Evolutionary conservation across 2,113 vertebrate species (phyloP).

Genomic region (Colinus virginianus): DNA sequence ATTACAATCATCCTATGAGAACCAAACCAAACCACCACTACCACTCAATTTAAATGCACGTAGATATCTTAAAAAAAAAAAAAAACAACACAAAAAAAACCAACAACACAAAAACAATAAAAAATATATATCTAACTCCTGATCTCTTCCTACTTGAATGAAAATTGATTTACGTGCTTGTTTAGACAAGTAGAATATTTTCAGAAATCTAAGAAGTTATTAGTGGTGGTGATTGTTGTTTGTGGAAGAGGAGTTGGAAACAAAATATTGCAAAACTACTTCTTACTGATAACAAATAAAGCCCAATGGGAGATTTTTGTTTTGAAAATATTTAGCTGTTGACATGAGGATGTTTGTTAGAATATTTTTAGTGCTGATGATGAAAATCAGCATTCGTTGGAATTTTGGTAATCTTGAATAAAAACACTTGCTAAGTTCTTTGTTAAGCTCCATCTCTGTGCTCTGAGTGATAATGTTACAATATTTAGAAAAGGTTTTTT

Average conservation of each 20-base stretch:
- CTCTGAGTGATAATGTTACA: neutral
- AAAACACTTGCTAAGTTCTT: neutral
- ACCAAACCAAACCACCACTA: neutral
- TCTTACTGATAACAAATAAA: conserved; percentile 37
- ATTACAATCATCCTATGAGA: conserved; percentile 16
- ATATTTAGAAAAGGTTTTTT: neutral
- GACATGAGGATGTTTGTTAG: conserved; percentile 32
- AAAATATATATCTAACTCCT: neutral
- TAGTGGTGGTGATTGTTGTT: neutral
- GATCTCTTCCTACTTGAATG: neutral
- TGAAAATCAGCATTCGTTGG: neutral
- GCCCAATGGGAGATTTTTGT: conserved; percentile 1
- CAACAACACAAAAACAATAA: neutral
- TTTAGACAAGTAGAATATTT: neutral
- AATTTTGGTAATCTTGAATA: neutral
- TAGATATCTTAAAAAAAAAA: neutral
- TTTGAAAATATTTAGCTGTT: conserved; percentile 57
- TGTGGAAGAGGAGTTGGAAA: neutral
- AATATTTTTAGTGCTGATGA: conserved; percentile 55
- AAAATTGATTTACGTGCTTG: neutral
- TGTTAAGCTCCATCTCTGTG: neutral
- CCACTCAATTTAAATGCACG: conserved; percentile 8
- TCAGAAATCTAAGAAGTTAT: neutral
- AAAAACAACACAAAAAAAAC: rapidly evolving
- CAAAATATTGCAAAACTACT: neutral